Evolutionary conservation across 2,888 invertebrate species (phyloP).

Genomic region (Trisateles emortualis): DNA sequence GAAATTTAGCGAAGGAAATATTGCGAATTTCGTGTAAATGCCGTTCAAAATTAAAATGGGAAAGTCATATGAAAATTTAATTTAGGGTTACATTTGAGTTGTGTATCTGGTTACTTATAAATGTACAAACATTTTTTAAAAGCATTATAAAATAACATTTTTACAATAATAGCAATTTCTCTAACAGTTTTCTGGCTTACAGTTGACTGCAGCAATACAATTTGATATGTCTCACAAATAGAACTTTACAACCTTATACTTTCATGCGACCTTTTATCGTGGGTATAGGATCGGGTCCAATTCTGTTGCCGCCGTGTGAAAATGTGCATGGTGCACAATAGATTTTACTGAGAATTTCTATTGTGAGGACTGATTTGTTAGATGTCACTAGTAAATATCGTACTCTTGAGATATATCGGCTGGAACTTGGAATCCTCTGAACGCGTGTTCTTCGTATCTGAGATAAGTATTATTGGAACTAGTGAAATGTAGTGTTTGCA

Average conservation of each 20-base stretch:
- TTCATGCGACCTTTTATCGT: conserved; percentile 27
- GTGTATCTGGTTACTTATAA: too few relatives aligned
- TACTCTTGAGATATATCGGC: conserved; percentile 47
- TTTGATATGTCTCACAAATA: conserved; percentile 31
- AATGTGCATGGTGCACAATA: conserved; percentile 52
- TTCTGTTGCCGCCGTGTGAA: conserved; percentile 31
- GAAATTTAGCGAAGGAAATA: conserved; percentile 5
- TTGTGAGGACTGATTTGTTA: conserved; percentile 59
- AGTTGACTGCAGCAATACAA: conserved; percentile 20
- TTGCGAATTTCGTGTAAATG: neutral
- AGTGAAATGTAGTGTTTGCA: conserved; percentile 22
- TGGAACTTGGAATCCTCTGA: conserved; percentile 28
- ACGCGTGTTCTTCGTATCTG: conserved; percentile 17
- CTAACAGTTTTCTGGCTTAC: neutral
- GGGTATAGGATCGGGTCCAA: conserved; percentile 15
- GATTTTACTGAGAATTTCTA: conserved; percentile 51
- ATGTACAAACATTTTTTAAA: too few relatives aligned
- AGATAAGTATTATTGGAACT: conserved; percentile 31
- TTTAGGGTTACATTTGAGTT: neutral
- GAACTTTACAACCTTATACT: conserved; percentile 33
- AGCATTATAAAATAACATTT: too few relatives aligned
- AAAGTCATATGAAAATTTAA: neutral
- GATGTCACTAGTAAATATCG: conserved; percentile 48
- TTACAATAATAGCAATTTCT: too few relatives aligned
- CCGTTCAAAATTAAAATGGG: neutral